Conservation (phyloP, 1,140 invertebrate genomes). For the Linepithema humile region DNA sequence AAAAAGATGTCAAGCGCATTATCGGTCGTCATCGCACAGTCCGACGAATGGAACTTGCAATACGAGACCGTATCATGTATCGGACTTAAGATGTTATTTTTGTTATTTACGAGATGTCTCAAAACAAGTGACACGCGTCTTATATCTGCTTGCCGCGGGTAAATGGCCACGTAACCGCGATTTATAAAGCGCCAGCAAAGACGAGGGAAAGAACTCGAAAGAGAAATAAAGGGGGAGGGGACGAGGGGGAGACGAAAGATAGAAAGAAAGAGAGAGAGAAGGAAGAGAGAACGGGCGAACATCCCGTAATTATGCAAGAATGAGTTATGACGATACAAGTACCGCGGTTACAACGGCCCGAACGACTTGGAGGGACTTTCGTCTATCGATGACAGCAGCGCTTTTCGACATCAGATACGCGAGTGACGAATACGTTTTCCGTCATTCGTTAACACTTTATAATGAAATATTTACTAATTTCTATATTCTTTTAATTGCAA, state of each 20-base stretch:
- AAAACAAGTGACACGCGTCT: slow-evolving; percentile 76
- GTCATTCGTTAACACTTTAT: slow-evolving; percentile 10
- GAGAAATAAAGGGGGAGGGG: slow-evolving; percentile 12
- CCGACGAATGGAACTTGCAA: background rate
- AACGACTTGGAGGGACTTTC: slow-evolving; percentile 33
- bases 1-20: background rate
- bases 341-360: slow-evolving; percentile 64
- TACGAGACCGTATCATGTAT: slow-evolving; percentile 43
- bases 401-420: slow-evolving; percentile 39
- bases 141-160: slow-evolving; percentile 63
- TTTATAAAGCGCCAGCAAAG: slow-evolving; percentile 55
- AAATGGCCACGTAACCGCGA: slow-evolving; percentile 64
- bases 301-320: slow-evolving; percentile 77
- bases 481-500: background rate
- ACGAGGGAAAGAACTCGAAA: background rate
- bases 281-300: slow-evolving; percentile 2
- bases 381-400: slow-evolving; percentile 57
- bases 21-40: background rate
- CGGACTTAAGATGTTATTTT: slow-evolving; percentile 76
- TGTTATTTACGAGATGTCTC: slow-evolving; percentile 76
- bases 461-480: background rate
- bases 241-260: background rate
- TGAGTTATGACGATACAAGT: slow-evolving; percentile 76
- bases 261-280: background rate
- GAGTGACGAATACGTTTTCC: slow-evolving; percentile 46